Evolutionary conservation across 2,888 invertebrate genomes (phyloP), one percentile per base, ranked within the genome.

Genomic region (Dicycla oo): DNA sequence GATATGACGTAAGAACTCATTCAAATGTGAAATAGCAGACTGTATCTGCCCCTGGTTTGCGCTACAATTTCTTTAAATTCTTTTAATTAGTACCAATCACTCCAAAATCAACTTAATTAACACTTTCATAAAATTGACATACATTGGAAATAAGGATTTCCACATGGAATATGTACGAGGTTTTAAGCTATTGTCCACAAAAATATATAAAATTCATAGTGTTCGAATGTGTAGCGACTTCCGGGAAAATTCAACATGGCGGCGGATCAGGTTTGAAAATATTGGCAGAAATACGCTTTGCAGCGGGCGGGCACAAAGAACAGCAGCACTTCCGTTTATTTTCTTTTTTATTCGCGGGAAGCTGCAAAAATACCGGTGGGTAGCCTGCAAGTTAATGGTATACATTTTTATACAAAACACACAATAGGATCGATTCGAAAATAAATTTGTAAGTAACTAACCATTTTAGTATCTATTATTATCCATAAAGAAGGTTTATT

Each of bases 171-270:
- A 56, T 11, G 3, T 20, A 56, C 26, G 13, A 45, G 20, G 20
- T 10, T 61, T 34, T 1, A 30, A 23, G 38, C 38, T 78, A 53
- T 57, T 30, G 47, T 62, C 18, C 23, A 5, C n/a, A 63, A 63
- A 80, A 58, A 73, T 63, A 62, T 63, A 63, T 49, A 56, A 60
- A 69, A 64, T 81, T 64, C 81, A 77, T 64, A 76, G 60, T 34
- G 56, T 56, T 38, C 34, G 40, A 64, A 58, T 51, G 54, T 43
- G 58, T 40, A 60, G 23, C 34, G 34, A 67, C 66, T 82, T 53
- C 78, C 72, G 66, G 64, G 18, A 7, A 47, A 66, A 57, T 53
- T 20, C 72, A 82, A 34, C 62, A 78, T 71, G 81, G 77, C 60
- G 51, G 38, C 69, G 58, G 47, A 63, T 58, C 62, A 23, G 81